Base-by-base conservation (phyloP, 2,113 vertebrate genomes). In the Corynorhinus townsendii region DNA sequence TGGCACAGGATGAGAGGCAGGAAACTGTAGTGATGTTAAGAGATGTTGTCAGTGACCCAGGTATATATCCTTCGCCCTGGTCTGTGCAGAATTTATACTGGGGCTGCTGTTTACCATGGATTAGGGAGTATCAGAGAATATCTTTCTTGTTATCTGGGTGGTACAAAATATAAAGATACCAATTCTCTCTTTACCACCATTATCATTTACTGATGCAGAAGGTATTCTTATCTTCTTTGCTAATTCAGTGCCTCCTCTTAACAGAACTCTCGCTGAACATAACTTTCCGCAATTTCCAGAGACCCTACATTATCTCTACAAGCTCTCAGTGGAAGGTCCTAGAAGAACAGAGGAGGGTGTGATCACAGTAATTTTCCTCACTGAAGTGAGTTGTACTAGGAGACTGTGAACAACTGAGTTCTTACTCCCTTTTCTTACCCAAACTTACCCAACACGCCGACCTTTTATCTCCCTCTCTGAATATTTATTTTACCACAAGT, bases 231-330 rank as follows among this genome's bases (percentile, higher is more conserved):
- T 68, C 22, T 81, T 54, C 22, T 81, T 54, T 77, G 56, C 38
- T 97, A 85, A 93, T 8, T n/a, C 52, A 22, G 59, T 9, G 30
- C 15, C 56, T 79, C 47, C 4, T 84, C 68, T 83, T 92, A 76
- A 64, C 93, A 97, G 97, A 96, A 85, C 96, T 30, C 97, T 97
- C 49, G 91, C 92, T 80, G 90, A 97, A 0, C 19, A 11, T 33
- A 92, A 95, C 20, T 97, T 97, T 9, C 96, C 96, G 49, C 97
- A 97, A 86, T 95, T 97, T 84, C 95, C 95, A 17, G 94, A 97
- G 62, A 97, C 97, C 9, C 64, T 97, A 45, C 59, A 73, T 62
- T 95, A 97, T 52, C 95, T 97, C 88, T 95, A 97, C 89, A 97
- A 97, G 83, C 38, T 96, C 4, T 90, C 96, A 0, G 45, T 96